phyloP scores from a whole-genome alignment of 1,140 invertebrate species.

The Zophobas atratus region DNA sequence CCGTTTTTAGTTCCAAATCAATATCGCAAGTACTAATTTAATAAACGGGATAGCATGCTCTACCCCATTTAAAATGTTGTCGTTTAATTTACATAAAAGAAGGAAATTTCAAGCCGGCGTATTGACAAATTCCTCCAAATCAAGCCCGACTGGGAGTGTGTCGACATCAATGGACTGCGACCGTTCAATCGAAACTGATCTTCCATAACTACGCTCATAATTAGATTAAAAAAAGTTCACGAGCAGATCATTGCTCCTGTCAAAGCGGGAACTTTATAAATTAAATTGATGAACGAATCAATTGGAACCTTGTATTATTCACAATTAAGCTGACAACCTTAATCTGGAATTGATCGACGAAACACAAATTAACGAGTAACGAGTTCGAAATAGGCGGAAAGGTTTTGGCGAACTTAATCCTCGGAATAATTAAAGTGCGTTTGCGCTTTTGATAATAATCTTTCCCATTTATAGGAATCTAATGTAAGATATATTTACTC shows the following conservation, averaged over 20 bases:
- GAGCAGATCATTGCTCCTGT: conserved; percentile 5
- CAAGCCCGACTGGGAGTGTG: no score
- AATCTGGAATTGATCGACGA: conserved; percentile 17
- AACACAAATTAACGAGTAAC: background rate
- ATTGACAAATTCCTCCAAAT: no score
- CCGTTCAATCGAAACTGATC: no score
- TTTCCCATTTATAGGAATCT: no score
- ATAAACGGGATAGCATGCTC: background rate
- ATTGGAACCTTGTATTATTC: conserved; percentile 24
- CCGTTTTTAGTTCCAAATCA: conserved; percentile 3
- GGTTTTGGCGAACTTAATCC: no score
- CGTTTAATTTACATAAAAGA: no score
- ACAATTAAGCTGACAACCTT: conserved; percentile 24
- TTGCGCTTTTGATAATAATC: background rate
- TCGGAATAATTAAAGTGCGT: no score
- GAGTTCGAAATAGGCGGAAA: background rate
- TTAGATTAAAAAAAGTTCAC: background rate
- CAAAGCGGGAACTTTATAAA: conserved; percentile 4
- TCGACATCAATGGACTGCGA: no score
- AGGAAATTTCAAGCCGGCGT: no score
- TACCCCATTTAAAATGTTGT: background rate
- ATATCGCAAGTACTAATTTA: conserved; percentile 18
- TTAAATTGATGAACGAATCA: conserved; percentile 19
- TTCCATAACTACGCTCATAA: no score
- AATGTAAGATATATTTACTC: no score